Evolutionary conservation across 2,797 vertebrate genomes (phyloP).

Genomic region (Labeo calbasu): DNA sequence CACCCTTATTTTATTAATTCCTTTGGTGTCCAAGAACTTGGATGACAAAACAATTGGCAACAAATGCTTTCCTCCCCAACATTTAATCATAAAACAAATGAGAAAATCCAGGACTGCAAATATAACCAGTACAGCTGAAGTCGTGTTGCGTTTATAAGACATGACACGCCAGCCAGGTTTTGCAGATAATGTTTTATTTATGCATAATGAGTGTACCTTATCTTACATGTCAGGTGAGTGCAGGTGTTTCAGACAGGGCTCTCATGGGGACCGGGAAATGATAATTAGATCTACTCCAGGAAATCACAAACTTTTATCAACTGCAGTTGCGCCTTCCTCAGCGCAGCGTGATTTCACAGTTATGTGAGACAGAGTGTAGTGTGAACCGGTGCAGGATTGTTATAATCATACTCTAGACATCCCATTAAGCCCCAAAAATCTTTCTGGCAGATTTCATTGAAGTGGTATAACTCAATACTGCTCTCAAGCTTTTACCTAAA

Average conservation of each 20-base stretch:
- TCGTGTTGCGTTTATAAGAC: conserved; percentile 47
- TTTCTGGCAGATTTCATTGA: conserved; percentile 16
- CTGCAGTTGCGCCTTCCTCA: conserved; percentile 19
- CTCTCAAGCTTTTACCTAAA: conserved; percentile 40
- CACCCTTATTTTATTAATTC: conserved; percentile 42
- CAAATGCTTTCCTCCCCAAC: background rate
- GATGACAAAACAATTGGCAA: conserved; percentile 29
- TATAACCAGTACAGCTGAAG: conserved; percentile 11
- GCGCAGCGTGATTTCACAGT: conserved; percentile 22
- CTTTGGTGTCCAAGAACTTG: background rate
- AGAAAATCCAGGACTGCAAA: conserved; percentile 41
- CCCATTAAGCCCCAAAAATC: conserved; percentile 25
- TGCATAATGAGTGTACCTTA: conserved; percentile 64
- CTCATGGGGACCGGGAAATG: conserved; percentile 52
- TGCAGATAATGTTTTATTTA: conserved; percentile 62
- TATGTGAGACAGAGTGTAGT: conserved; percentile 17
- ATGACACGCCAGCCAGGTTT: conserved; percentile 39
- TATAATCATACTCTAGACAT: conserved; percentile 23
- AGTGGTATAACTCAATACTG: conserved; percentile 22
- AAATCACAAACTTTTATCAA: conserved; percentile 57
- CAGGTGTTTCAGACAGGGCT: conserved; percentile 62
- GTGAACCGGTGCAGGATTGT: conserved; percentile 3
- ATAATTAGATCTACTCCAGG: conserved; percentile 65
- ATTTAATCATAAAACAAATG: conserved; percentile 40
- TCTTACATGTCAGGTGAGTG: conserved; percentile 63